phyloP scores from a whole-genome alignment of 2,888 invertebrate species.

The Parasteatoda lunata region DNA sequence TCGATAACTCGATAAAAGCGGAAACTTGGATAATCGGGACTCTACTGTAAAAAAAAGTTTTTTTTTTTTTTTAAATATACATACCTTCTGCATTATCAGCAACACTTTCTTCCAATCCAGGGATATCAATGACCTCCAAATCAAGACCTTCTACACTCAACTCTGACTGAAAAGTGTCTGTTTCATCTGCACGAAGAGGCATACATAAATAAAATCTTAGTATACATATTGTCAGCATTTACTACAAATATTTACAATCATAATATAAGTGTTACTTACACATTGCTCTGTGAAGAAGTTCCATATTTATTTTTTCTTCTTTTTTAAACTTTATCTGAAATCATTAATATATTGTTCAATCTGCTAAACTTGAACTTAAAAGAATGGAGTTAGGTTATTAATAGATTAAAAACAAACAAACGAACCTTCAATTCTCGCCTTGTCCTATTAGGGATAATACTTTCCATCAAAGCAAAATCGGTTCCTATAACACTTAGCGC shows the following conservation, averaged over 20 bases:
- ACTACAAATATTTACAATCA: background rate
- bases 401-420: background rate
- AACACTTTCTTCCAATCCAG: background rate
- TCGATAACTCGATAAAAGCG: no score
- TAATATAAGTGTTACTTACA: constrained; percentile 72
- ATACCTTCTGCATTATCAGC: background rate
- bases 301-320: constrained; percentile 80
- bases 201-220: background rate
- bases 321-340: constrained; percentile 87
- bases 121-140: background rate
- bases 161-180: background rate
- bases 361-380: constrained; percentile 70
- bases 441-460: constrained; percentile 80
- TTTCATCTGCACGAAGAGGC: background rate
- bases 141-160: background rate
- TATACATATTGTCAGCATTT: background rate
- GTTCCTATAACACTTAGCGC: constrained; percentile 92
- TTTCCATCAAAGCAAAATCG: constrained; percentile 92
- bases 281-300: constrained; percentile 76
- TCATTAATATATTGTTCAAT: background rate
- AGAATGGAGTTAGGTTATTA: background rate
- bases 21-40: no score
- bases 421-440: constrained; percentile 84
- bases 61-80: background rate
- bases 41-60: no score